phyloP scores from a whole-genome alignment of 2,888 invertebrate species.

The Ernsta delagoae region DNA sequence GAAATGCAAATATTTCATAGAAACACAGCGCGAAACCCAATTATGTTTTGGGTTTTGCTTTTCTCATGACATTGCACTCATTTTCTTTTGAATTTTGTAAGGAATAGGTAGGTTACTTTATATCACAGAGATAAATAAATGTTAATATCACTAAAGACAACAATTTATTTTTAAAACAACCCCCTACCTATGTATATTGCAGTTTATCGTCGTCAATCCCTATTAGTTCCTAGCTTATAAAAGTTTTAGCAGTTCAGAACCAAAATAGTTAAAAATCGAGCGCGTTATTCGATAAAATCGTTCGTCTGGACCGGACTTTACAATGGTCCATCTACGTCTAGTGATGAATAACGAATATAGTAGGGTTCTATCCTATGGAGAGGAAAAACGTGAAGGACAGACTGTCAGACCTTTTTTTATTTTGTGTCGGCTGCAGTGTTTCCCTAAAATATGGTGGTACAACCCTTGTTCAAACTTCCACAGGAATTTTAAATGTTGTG shows the following conservation, averaged over 20 bases:
- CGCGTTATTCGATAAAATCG: conserved; percentile 16
- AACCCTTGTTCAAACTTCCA: conserved; percentile 14
- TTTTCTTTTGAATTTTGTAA: no score
- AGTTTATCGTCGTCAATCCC: conserved; percentile 6
- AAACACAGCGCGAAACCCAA: no score
- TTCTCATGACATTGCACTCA: no score
- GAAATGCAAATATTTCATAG: no score
- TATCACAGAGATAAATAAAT: no score
- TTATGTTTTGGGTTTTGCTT: no score
- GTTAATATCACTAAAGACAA: no score
- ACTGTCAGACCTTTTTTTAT: conserved; percentile 38
- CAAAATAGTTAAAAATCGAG: conserved; percentile 10
- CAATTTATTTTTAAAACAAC: no score
- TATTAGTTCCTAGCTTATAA: not conserved
- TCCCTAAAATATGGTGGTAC: conserved; percentile 36
- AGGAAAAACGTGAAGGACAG: conserved; percentile 37
- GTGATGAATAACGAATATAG: conserved; percentile 33
- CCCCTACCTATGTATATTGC: no score
- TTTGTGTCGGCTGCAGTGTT: conserved; percentile 30
- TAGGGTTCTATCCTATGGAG: conserved; percentile 34
- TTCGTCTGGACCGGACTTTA: conserved; percentile 22
- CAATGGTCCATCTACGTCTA: conserved; percentile 31
- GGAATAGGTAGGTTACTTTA: no score
- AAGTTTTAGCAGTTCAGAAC: conserved; percentile 9
- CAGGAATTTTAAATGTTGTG: conserved; percentile 14